Percentiles rank a stretch among this genome's conserved stretches.
Conservation (phyloP, 2,797 vertebrate genomes). For the Eidolon dupreanum region DNA sequence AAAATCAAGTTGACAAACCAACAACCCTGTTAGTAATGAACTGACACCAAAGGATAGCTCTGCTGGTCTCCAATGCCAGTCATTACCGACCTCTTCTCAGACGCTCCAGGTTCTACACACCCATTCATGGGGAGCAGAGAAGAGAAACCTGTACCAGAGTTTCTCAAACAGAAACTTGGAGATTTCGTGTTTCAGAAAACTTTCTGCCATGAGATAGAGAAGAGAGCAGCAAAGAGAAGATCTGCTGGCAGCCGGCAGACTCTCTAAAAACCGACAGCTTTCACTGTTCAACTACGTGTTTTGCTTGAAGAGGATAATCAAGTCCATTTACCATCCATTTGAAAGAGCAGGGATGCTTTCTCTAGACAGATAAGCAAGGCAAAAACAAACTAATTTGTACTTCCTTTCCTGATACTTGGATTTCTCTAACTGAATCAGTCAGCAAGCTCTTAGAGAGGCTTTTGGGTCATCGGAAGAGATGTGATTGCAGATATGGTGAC, state of each 20-base stretch:
- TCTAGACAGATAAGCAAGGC: constrained; percentile 62
- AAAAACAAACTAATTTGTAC: constrained; percentile 71
- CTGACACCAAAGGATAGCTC: not conserved
- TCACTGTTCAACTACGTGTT: not conserved
- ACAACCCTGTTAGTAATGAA: not conserved
- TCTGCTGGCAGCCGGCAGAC: not conserved
- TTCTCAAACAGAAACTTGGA: not conserved
- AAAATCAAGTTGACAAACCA: not conserved
- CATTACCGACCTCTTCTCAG: not conserved
- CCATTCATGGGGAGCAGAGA: not conserved
- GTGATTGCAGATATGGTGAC: not conserved
- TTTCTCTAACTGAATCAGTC: constrained; percentile 63
- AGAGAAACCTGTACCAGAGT: not conserved
- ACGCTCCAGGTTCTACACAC: not conserved
- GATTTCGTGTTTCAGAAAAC: not conserved
- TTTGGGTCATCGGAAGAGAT: not conserved
- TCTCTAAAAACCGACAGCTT: not conserved
- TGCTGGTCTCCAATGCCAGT: not conserved
- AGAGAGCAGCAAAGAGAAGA: not conserved
- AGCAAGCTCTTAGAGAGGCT: not conserved
- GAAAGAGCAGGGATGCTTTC: constrained; percentile 68
- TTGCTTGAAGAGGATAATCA: constrained; percentile 62
- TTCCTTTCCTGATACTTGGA: constrained; percentile 49
- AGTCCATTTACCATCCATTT: constrained; percentile 68
- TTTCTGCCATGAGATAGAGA: not conserved